phyloP scores from a whole-genome alignment of 2,797 vertebrate species.

The Hoplostethus mediterraneus region DNA sequence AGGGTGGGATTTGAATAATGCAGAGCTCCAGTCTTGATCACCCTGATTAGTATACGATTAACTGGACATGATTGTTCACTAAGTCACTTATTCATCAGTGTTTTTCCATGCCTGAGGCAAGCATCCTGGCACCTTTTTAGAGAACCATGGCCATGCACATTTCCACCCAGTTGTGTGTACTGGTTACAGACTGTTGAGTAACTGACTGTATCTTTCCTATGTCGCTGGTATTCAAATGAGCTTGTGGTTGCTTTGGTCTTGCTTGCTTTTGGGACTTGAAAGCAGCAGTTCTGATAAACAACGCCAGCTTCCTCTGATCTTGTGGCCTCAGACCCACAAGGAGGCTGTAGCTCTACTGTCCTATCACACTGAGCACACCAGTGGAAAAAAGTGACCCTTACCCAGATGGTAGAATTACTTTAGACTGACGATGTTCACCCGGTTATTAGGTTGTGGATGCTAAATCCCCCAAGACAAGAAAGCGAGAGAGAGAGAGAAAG shows the following conservation, averaged over 20 bases:
- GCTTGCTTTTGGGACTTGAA: constrained; percentile 40
- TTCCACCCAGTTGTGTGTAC: constrained; percentile 1
- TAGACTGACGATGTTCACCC: constrained; percentile 50
- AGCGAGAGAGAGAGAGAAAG: background rate
- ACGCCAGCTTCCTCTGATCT: constrained; percentile 50
- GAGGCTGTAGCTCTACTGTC: constrained; percentile 32
- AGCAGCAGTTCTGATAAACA: constrained; percentile 55
- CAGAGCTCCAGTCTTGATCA: constrained; percentile 28
- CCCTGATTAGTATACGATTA: constrained; percentile 51
- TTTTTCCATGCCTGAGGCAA: constrained; percentile 32
- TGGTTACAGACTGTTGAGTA: background rate
- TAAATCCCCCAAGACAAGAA: constrained; percentile 44
- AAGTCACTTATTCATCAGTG: constrained; percentile 18
- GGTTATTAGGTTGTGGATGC: constrained; percentile 61
- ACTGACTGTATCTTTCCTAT: background rate
- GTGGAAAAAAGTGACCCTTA: constrained; percentile 58
- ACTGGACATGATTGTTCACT: constrained; percentile 35
- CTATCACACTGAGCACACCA: constrained; percentile 45
- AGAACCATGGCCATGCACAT: constrained; percentile 28
- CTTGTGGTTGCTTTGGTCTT: constrained; percentile 40
- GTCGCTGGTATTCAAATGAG: constrained; percentile 34
- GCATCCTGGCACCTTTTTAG: constrained; percentile 14
- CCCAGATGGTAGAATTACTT: constrained; percentile 74
- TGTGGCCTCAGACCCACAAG: constrained; percentile 39
- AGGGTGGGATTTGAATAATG: constrained; percentile 20